Evolutionary conservation across 53 echinoderm and acorn worm genomes (phyloP).

Genomic region (Luidia sarsii): DNA sequence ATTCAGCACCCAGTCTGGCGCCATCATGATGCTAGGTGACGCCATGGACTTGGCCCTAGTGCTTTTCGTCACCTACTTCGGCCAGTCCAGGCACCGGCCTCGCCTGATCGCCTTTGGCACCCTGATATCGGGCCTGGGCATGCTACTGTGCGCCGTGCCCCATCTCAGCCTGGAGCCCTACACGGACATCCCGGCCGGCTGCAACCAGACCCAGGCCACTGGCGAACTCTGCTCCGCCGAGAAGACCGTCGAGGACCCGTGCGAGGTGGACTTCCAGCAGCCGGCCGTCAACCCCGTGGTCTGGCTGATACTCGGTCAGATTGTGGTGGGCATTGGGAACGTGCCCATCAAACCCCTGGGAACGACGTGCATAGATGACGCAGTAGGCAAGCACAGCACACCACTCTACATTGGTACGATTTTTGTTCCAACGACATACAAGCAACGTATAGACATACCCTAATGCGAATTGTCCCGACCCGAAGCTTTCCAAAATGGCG

Average conservation of each 20-base stretch:
- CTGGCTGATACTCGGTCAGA: conserved; percentile 72
- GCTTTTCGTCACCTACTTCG: conserved; percentile 62
- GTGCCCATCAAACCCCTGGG: conserved; percentile 59
- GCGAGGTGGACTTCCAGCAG: not conserved
- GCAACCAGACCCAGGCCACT: conserved; percentile 1
- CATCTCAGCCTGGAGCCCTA: conserved; percentile 49
- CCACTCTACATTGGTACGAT: conserved; percentile 69
- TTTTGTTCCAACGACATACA: too few species aligned
- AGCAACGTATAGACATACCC: too few species aligned
- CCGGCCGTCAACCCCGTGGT: conserved; percentile 2
- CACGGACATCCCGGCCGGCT: not conserved
- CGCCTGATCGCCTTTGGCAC: conserved; percentile 56
- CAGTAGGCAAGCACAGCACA: conserved; percentile 61
- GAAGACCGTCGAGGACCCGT: not conserved
- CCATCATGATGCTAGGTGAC: conserved; percentile 47
- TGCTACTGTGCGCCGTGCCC: conserved; percentile 56
- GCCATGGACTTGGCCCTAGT: conserved; percentile 51
- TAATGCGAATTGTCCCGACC: too few species aligned
- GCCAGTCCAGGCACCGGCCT: conserved; percentile 63
- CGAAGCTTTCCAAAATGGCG: too few species aligned
- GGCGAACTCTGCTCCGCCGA: not conserved
- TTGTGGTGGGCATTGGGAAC: conserved; percentile 67
- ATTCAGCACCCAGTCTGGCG: conserved; percentile 62
- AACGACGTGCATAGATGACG: conserved; percentile 72
- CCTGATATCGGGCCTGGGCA: conserved; percentile 51